Conservation (phyloP, 2,888 invertebrate genomes). For the Lasius fuliginosus region DNA sequence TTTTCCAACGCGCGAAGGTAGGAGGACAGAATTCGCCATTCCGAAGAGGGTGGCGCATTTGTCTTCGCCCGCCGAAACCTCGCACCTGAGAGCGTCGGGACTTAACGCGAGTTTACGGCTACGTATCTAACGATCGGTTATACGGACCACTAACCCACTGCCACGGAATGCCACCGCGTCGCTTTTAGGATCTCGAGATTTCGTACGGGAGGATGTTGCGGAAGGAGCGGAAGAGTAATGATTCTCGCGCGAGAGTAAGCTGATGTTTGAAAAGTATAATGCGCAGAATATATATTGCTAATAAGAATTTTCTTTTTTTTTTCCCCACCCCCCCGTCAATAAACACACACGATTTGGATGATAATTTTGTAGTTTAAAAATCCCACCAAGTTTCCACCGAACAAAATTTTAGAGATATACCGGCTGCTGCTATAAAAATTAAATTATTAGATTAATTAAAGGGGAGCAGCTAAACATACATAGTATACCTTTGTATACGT, state of each 20-base stretch:
- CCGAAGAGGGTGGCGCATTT: conserved; percentile 12
- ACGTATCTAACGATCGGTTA: conserved; percentile 29
- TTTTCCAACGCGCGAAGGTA: conserved; percentile 58
- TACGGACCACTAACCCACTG: conserved; percentile 48
- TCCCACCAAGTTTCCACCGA: background rate
- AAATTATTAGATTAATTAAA: conserved; percentile 30
- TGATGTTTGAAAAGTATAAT: background rate
- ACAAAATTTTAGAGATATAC: background rate
- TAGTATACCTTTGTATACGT: background rate
- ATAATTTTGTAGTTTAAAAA: background rate
- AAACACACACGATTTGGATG: background rate
- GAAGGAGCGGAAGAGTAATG: conserved; percentile 19
- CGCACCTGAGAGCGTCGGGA: conserved; percentile 22
- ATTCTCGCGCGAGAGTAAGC: background rate
- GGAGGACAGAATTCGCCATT: background rate
- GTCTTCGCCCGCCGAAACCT: conserved; percentile 47
- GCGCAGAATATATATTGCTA: background rate
- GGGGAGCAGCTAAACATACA: background rate
- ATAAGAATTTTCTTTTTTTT: background rate
- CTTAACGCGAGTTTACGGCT: conserved; percentile 40
- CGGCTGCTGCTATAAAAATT: background rate
- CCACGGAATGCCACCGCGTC: conserved; percentile 20
- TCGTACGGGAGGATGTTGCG: background rate
- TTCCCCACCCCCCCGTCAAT: too few relatives aligned
- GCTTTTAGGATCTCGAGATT: conserved; percentile 12